These are phyloP conservation scores for Xestia xanthographa DNA, from an alignment of 2,888 invertebrate genomes.

Conservation along the genomic window DNA sequence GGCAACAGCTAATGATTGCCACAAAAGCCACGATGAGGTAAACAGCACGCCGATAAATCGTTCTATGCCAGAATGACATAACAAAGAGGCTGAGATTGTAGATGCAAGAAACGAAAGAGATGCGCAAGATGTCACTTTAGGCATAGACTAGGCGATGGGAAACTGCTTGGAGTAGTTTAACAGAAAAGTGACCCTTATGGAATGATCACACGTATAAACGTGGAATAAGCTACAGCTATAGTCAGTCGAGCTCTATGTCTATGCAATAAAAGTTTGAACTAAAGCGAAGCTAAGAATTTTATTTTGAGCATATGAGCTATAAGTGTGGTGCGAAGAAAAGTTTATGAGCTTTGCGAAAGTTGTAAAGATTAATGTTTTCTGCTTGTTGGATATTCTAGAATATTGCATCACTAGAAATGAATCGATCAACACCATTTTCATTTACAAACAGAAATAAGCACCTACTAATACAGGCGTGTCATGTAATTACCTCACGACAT, in stretches of 20 bases:
- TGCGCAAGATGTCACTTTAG: slow-evolving; percentile 4
- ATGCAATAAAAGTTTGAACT: too few species aligned
- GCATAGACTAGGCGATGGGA: not conserved
- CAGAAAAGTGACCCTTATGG: not conserved
- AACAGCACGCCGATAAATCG: slow-evolving; percentile 77
- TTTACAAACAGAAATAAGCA: not conserved
- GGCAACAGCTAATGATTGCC: slow-evolving; percentile 63
- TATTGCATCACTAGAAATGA: too few species aligned
- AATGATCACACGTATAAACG: too few species aligned
- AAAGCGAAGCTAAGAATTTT: too few species aligned
- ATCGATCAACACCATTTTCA: not conserved
- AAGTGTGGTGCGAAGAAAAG: too few species aligned
- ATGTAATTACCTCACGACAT: not conserved
- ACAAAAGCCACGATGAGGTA: slow-evolving; percentile 63
- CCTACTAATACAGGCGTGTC: not conserved
- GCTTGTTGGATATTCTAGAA: too few species aligned
- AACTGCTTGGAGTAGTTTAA: not conserved
- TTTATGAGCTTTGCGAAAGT: too few species aligned
- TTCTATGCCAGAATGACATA: slow-evolving; percentile 76
- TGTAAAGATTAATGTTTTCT: too few species aligned
- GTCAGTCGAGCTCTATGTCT: too few species aligned
- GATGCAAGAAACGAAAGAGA: slow-evolving; percentile 51
- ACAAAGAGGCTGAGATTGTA: slow-evolving; percentile 70
- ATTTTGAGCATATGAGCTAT: too few species aligned
- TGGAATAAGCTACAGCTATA: too few species aligned